Conservation (phyloP, 2,113 vertebrate species). For the Cyprinus carpio region DNA sequence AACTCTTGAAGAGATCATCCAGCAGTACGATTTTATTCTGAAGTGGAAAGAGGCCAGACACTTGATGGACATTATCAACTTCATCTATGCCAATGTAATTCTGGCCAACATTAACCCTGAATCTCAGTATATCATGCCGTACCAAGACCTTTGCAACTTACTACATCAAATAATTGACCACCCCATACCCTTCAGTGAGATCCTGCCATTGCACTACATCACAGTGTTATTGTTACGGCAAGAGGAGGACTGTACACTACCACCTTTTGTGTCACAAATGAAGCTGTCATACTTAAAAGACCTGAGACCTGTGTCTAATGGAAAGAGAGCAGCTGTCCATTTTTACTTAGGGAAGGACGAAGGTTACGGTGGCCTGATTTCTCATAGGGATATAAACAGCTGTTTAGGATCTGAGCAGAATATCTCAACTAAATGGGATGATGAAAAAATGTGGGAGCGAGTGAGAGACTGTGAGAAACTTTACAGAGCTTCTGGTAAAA, state of each 20-base stretch:
- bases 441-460: slow-evolving; percentile 66
- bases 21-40: neutral
- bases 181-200: slow-evolving; percentile 11
- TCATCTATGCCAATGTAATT: slow-evolving; percentile 67
- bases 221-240: slow-evolving; percentile 68
- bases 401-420: neutral
- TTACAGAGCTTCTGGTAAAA: slow-evolving; percentile 53
- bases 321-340: slow-evolving; percentile 62
- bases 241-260: neutral
- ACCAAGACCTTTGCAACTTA: fast-evolving
- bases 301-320: slow-evolving; percentile 62
- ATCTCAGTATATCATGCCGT: neutral
- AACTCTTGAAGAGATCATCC: slow-evolving; percentile 55
- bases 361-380: slow-evolving; percentile 62
- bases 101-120: slow-evolving; percentile 61
- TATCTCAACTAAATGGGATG: slow-evolving; percentile 58
- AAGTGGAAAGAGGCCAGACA: fast-evolving
- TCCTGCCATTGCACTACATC: slow-evolving; percentile 62
- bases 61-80: slow-evolving; percentile 61
- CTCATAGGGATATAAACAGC: slow-evolving; percentile 46
- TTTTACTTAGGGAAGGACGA: slow-evolving; percentile 67
- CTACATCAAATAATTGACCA: fast-evolving
- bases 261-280: slow-evolving; percentile 61
- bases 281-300: slow-evolving; percentile 51
- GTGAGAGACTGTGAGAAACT: slow-evolving; percentile 58